Evolutionary conservation across 2,113 vertebrate species (phyloP).

Genomic region (Otis tarda): DNA sequence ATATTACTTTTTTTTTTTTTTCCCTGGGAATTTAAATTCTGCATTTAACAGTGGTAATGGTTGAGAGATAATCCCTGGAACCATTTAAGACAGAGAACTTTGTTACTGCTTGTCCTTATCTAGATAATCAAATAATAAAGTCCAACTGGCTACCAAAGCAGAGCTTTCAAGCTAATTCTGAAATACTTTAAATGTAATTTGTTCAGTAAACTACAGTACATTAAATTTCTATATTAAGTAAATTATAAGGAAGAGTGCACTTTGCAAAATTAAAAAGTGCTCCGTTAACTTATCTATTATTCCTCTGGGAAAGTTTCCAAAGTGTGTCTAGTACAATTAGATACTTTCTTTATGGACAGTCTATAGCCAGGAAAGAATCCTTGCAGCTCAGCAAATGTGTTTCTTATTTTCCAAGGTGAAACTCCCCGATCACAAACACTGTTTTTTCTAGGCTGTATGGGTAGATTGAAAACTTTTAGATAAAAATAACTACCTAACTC

Average conservation of each 20-base stretch:
- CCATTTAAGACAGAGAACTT: constrained; percentile 71
- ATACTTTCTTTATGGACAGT: constrained; percentile 68
- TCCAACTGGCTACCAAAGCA: constrained; percentile 73
- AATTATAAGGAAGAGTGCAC: constrained; percentile 82
- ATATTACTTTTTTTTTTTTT: background rate
- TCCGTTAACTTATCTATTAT: constrained; percentile 78
- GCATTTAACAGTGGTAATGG: constrained; percentile 70
- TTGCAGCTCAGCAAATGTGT: constrained; percentile 58
- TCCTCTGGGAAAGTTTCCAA: constrained; percentile 79
- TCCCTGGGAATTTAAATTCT: constrained; percentile 66
- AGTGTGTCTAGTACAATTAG: constrained; percentile 71
- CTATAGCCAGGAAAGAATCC: constrained; percentile 43
- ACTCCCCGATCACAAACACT: background rate
- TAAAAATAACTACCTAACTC: constrained; percentile 45
- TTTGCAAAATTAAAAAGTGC: constrained; percentile 83
- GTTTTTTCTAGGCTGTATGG: constrained; percentile 10
- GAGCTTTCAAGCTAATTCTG: constrained; percentile 74
- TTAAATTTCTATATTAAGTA: constrained; percentile 83
- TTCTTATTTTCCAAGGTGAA: constrained; percentile 59
- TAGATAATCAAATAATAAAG: constrained; percentile 80
- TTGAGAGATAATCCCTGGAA: constrained; percentile 74
- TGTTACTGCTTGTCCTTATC: constrained; percentile 74
- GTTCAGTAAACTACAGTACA: constrained; percentile 80
- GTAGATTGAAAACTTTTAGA: constrained; percentile 32
- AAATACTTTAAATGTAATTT: constrained; percentile 81